phyloP scores from a whole-genome alignment of 2,113 vertebrate genomes.

The Albula goreensis region DNA sequence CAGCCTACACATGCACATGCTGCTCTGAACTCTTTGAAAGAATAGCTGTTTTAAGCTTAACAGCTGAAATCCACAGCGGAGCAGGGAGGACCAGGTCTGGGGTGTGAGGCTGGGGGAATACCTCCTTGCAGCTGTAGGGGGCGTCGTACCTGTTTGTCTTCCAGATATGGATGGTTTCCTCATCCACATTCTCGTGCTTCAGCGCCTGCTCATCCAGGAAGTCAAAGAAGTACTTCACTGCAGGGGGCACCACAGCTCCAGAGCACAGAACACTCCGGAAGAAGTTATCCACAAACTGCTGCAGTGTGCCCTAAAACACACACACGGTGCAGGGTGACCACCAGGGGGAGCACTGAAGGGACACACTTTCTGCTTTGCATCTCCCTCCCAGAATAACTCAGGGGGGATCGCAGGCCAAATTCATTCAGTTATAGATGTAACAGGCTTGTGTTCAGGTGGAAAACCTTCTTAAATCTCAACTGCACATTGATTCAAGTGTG shows the following conservation, averaged over 20 bases:
- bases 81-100: too few species aligned
- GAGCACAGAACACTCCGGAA: constrained; percentile 93
- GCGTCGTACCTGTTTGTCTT: constrained; percentile 91
- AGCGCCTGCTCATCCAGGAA: constrained; percentile 96
- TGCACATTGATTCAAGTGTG: neutral
- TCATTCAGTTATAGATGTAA: neutral
- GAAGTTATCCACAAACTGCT: constrained; percentile 97
- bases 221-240: constrained; percentile 97
- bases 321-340: neutral
- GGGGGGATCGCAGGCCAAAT: neutral
- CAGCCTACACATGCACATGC: too few species aligned
- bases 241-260: constrained; percentile 84
- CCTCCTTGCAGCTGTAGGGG: neutral
- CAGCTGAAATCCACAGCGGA: too few species aligned
- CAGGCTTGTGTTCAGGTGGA: neutral
- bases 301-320: constrained; percentile 86
- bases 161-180: constrained; percentile 98
- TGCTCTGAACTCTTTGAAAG: too few species aligned
- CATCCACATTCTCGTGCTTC: constrained; percentile 90
- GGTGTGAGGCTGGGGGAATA: neutral
- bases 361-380: neutral
- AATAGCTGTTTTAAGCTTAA: too few species aligned
- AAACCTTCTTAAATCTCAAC: neutral
- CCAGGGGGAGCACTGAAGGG: neutral
- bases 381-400: too few species aligned